Evolutionary conservation across 2,797 vertebrate genomes (phyloP).

Genomic region (Notamacropus eugenii): DNA sequence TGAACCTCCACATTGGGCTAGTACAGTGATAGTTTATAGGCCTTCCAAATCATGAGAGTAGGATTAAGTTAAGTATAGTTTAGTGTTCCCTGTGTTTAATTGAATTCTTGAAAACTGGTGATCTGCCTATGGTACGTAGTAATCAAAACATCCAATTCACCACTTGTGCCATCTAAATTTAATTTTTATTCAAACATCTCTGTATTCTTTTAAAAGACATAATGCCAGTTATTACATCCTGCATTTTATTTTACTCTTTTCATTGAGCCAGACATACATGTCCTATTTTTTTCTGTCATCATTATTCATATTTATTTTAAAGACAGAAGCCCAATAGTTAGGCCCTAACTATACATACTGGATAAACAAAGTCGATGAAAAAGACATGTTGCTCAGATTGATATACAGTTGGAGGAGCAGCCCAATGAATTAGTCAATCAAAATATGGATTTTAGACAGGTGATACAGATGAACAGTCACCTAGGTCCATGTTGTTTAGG

Average conservation of each 20-base stretch:
- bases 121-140: constrained; percentile 66
- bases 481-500: neutral
- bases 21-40: neutral
- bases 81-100: neutral
- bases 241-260: constrained; percentile 61
- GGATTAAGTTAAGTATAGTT: neutral
- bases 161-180: constrained; percentile 39
- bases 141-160: constrained; percentile 64
- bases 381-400: neutral
- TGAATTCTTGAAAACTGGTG: constrained; percentile 62
- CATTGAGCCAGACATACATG: constrained; percentile 30
- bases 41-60: neutral
- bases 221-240: constrained; percentile 40
- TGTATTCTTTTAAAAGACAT: constrained; percentile 55
- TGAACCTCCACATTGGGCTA: neutral
- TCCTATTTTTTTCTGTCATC: constrained; percentile 52
- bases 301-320: constrained; percentile 30
- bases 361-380: neutral
- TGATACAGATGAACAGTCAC: neutral
- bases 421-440: neutral
- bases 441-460: neutral
- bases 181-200: constrained; percentile 34
- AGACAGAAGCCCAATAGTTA: neutral
- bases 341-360: neutral
- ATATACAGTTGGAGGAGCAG: neutral